Percentiles rank a stretch among this genome's conserved stretches.
These are phyloP conservation scores for Champsocephalus gunnari DNA, from an alignment of 2,797 vertebrate genomes.

Conservation along the genomic window DNA sequence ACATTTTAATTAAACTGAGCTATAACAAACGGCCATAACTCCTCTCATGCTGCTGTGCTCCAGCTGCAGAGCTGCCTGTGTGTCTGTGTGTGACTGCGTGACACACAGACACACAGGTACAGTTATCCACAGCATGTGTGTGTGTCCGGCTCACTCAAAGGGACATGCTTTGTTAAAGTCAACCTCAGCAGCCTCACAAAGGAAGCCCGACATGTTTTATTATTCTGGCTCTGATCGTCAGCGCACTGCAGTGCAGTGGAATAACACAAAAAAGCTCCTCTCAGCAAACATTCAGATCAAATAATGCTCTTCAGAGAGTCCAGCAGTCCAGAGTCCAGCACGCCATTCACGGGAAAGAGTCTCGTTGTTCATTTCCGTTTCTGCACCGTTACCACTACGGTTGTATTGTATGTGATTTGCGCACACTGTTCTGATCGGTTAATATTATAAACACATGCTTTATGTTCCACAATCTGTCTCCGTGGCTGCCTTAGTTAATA, in stretches of 20 bases:
- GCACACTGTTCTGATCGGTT: neutral
- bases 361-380: neutral
- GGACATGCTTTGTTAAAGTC: slow-evolving; percentile 16
- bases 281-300: slow-evolving; percentile 10
- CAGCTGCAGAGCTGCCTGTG: slow-evolving; percentile 22
- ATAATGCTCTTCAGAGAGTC: neutral
- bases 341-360: slow-evolving; percentile 1
- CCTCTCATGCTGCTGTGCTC: slow-evolving; percentile 41
- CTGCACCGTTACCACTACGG: neutral
- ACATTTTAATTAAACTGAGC: slow-evolving; percentile 87
- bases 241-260: slow-evolving; percentile 58
- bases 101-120: neutral
- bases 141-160: slow-evolving; percentile 11
- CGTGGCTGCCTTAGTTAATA: neutral
- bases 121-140: slow-evolving; percentile 6
- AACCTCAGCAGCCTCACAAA: slow-evolving; percentile 29
- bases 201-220: slow-evolving; percentile 35
- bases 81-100: neutral
- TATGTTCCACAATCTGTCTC: neutral
- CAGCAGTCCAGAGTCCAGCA: neutral
- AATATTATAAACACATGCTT: neutral
- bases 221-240: slow-evolving; percentile 25
- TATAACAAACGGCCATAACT: slow-evolving; percentile 79
- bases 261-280: slow-evolving; percentile 22
- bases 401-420: neutral